Base-by-base conservation (phyloP, 2,888 invertebrate genomes). In the Dioctria linearis region DNA sequence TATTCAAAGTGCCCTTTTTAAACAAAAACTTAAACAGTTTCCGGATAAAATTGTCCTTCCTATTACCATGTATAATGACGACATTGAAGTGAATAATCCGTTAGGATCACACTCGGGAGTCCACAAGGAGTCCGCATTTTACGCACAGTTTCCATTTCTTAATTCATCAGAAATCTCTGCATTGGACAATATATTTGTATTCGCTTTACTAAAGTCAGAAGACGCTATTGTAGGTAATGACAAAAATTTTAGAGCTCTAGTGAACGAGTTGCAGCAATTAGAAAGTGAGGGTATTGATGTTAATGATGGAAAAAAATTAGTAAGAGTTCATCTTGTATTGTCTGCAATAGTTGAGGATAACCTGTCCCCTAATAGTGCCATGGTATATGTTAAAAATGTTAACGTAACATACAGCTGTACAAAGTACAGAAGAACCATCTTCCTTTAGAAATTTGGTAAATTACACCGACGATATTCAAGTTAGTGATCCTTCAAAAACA, bases 1-100 rank as follows among this genome's bases (percentile, higher is more conserved):
- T 61, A 25, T 61, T 3, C 61, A 61, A 25, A 25, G 61, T 4
- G 3, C 61, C 8, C 3, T 61, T 5, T 61, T 3, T 3, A 69
- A 81, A 78, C 42, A 65, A 13, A 81, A 78, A 65, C 13, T 63
- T 9, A 37, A 39, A 3, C 3, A 3, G 3, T 61, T 61, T 61
- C 3, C 3, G 8, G 46, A 59, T 6, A 61, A 61, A 61, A n/a
- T n/a, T n/a, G n/a, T n/a, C n/a, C n/a, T n/a, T n/a, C n/a, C n/a
- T n/a, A n/a, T n/a, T n/a, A n/a, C n/a, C n/a, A n/a, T n/a, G n/a
- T n/a, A n/a, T n/a, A n/a, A n/a, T n/a, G n/a, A n/a, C n/a, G n/a
- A n/a, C n/a, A n/a, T n/a, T n/a, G n/a, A n/a, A n/a, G n/a, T n/a
- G n/a, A n/a, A n/a, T n/a, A n/a, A n/a, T n/a, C n/a, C n/a, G n/a